These are phyloP conservation scores for Drosophila arizonae DNA, from an alignment of 1,140 invertebrate species.

Conservation along the genomic window DNA sequence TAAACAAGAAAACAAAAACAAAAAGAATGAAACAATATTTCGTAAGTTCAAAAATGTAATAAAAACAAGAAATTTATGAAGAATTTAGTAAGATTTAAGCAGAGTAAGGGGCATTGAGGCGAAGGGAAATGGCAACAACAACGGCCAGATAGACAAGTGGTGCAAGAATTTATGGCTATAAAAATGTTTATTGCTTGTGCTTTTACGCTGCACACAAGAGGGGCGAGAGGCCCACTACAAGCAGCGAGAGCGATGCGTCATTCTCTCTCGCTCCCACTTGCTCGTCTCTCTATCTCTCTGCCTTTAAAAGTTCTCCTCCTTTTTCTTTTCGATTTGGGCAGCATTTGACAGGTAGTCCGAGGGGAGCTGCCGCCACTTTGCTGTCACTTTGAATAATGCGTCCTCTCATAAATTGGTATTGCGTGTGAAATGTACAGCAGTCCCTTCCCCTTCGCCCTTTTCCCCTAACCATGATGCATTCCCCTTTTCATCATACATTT, in stretches of 20 bases:
- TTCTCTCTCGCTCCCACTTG: not conserved
- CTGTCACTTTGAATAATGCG: conserved; percentile 76
- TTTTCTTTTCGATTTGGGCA: not conserved
- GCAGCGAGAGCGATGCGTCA: not conserved
- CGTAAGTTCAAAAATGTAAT: conserved; percentile 76
- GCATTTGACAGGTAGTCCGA: conserved; percentile 65
- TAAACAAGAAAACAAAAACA: conserved; percentile 28
- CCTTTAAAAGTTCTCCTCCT: conserved; percentile 19
- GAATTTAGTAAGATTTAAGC: conserved; percentile 64
- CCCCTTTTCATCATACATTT: conserved; percentile 28
- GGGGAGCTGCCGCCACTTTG: conserved; percentile 35
- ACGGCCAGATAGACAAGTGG: conserved; percentile 36
- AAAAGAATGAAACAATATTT: conserved; percentile 40
- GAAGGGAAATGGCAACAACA: not conserved
- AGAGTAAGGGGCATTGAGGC: not conserved
- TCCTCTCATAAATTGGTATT: conserved; percentile 63
- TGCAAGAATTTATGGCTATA: conserved; percentile 75
- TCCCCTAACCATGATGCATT: not conserved
- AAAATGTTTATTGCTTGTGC: conserved; percentile 77
- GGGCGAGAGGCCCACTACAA: not conserved
- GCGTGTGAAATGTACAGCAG: conserved; percentile 44
- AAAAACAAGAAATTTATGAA: conserved; percentile 77
- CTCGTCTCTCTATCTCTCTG: too few relatives aligned
- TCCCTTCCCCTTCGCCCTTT: not conserved
- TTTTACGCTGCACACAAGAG: conserved; percentile 40